These are phyloP conservation scores for Chlorops oryzae DNA, from an alignment of 1,140 invertebrate species.

Conservation along the genomic window DNA sequence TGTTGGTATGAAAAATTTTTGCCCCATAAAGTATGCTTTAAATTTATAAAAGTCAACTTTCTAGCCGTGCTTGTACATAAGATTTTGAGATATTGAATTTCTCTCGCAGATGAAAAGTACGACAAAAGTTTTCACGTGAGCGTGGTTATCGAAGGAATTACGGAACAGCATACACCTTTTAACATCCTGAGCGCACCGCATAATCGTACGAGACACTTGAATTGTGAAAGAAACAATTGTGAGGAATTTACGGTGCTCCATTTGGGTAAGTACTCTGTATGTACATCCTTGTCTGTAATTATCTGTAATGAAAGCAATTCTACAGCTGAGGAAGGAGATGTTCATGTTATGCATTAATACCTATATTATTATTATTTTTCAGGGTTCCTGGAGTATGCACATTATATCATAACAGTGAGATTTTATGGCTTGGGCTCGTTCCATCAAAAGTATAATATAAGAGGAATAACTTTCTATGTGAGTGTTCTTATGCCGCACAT, in stretches of 20 bases:
- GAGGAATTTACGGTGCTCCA: constrained; percentile 84
- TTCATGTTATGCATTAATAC: no score
- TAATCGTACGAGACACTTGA: constrained; percentile 75
- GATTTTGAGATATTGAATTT: constrained; percentile 15
- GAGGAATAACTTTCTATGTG: constrained; percentile 83
- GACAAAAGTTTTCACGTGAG: constrained; percentile 81
- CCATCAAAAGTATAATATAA: constrained; percentile 76
- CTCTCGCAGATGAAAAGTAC: constrained; percentile 71
- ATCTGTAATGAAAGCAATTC: no score
- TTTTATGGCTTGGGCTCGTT: constrained; percentile 81
- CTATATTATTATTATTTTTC: no score
- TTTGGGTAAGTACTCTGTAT: no score
- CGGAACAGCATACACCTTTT: constrained; percentile 62
- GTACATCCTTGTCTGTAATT: no score
- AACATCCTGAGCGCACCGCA: constrained; percentile 60
- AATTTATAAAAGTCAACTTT: no score
- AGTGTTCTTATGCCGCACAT: no score
- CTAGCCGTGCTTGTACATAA: no score
- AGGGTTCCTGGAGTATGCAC: constrained; percentile 79
- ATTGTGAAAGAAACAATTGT: constrained; percentile 75
- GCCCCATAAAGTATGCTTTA: no score
- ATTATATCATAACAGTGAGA: constrained; percentile 78
- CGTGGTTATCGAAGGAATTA: constrained; percentile 73
- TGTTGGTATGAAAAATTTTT: no score
- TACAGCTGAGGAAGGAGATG: no score